These are phyloP conservation scores for Cranoglanis bouderius DNA, from an alignment of 2,113 vertebrate genomes.

Conservation along the genomic window DNA sequence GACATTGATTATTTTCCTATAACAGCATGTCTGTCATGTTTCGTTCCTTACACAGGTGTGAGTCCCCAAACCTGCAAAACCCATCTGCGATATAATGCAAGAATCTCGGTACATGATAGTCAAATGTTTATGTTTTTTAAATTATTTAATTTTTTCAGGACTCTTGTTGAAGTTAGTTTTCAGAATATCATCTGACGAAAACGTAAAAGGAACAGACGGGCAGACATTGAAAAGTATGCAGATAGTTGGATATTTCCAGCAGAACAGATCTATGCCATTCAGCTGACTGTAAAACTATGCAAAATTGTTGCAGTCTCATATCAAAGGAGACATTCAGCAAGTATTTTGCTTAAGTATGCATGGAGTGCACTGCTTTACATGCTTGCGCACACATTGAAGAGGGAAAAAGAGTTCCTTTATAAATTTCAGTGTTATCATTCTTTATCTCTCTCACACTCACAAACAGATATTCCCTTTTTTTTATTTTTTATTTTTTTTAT, in stretches of 20 bases:
- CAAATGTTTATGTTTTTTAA: not conserved
- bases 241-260: not conserved
- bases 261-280: constrained; percentile 35
- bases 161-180: not conserved
- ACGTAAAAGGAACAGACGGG: not conserved
- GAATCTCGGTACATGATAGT: not conserved
- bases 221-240: not conserved
- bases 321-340: constrained; percentile 47
- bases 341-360: constrained; percentile 45
- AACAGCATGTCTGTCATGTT: not conserved
- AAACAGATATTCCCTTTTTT: not conserved
- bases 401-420: not conserved
- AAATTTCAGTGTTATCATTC: not conserved
- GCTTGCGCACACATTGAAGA: not conserved
- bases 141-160: not conserved
- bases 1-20: not conserved
- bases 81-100: not conserved
- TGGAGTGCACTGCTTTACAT: not conserved
- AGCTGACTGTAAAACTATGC: constrained; percentile 20
- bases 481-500: not conserved
- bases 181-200: not conserved
- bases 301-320: constrained; percentile 35
- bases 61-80: not conserved
- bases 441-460: not conserved
- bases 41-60: not conserved